Percentiles rank a stretch among this genome's conserved stretches.
These are phyloP conservation scores for Slavum lentiscoides DNA, from an alignment of 2,888 invertebrate species.

Conservation along the genomic window DNA sequence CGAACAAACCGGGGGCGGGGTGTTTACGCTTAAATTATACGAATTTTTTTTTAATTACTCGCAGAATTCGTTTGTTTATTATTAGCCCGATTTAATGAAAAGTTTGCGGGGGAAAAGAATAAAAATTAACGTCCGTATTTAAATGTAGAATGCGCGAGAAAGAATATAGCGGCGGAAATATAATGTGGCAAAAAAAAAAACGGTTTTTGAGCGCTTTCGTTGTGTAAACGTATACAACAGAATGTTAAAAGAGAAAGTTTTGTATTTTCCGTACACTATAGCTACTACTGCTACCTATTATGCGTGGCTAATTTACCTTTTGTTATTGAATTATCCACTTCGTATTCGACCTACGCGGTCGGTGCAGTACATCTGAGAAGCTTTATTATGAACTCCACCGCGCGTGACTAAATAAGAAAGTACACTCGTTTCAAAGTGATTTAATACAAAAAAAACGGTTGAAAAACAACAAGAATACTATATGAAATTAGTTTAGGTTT, in stretches of 20 bases:
- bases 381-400: neutral
- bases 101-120: neutral
- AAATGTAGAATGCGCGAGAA: neutral
- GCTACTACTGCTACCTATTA: neutral
- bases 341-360: no score
- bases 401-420: neutral
- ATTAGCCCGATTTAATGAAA: conserved; percentile 26
- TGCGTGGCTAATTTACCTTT: conserved; percentile 2
- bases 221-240: no score
- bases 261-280: neutral
- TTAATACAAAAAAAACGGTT: no score
- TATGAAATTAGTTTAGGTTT: no score
- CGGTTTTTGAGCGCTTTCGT: conserved; percentile 6
- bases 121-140: conserved; percentile 4
- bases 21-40: neutral
- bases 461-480: no score
- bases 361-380: no score
- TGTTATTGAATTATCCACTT: neutral
- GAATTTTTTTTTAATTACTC: neutral
- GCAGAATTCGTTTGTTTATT: neutral
- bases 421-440: no score
- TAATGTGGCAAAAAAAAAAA: neutral
- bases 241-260: conserved; percentile 8
- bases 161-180: neutral
- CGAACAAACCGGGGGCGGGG: no score